These are phyloP conservation scores for Porites divaricata DNA, from an alignment of 92 coral and sea anemone genomes.

Conservation along the genomic window DNA sequence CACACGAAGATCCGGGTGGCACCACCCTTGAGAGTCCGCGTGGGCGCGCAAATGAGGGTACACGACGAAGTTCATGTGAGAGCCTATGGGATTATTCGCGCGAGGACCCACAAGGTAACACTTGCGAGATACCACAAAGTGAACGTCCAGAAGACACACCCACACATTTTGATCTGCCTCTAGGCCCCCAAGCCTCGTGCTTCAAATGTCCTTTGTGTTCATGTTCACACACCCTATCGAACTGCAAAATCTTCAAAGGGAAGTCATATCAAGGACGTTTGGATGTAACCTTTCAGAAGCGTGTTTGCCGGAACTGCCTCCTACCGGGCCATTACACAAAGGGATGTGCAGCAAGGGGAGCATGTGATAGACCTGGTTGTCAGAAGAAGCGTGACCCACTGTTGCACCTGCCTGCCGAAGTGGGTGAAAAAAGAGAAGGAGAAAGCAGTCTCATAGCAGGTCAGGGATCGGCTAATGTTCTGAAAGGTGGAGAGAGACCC, in stretches of 20 bases:
- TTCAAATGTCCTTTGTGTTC: background rate
- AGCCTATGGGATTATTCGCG: background rate
- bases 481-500: background rate
- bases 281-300: conserved; percentile 21
- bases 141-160: background rate
- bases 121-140: background rate
- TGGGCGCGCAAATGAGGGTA: background rate
- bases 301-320: conserved; percentile 52
- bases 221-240: background rate
- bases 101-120: too few relatives aligned
- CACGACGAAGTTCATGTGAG: background rate
- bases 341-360: conserved; percentile 30
- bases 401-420: conserved; percentile 30
- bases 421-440: background rate
- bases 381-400: conserved; percentile 37
- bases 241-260: background rate
- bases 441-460: background rate
- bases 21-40: too few relatives aligned
- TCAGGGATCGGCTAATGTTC: conserved; percentile 1
- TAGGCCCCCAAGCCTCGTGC: too few relatives aligned
- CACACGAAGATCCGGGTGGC: background rate
- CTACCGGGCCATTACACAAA: conserved; percentile 40
- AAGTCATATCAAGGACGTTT: conserved; percentile 21
- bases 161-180: background rate
- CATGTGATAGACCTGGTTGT: conserved; percentile 55